These are phyloP conservation scores for Papilio polytes DNA, from an alignment of 1,140 invertebrate species.

Conservation along the genomic window DNA sequence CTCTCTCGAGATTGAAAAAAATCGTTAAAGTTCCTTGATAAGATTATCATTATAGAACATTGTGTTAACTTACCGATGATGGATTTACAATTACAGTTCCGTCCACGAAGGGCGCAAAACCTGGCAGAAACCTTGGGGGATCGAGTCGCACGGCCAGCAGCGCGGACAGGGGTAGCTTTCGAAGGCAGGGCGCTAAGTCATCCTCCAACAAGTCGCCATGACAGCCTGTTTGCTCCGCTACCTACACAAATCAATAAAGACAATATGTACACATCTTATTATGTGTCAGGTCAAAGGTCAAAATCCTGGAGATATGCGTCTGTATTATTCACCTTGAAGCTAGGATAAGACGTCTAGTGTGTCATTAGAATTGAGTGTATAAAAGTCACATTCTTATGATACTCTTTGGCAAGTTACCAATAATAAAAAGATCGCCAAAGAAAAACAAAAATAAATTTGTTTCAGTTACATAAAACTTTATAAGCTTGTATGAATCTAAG, in stretches of 20 bases:
- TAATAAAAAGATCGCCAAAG: neutral
- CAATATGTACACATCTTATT: neutral
- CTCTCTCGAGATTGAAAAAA: neutral
- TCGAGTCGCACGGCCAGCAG: constrained; percentile 89
- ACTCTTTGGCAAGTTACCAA: neutral
- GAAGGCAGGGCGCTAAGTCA: constrained; percentile 93
- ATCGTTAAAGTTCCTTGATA: neutral
- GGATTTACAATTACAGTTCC: constrained; percentile 89
- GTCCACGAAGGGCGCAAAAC: constrained; percentile 95
- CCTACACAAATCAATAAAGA: constrained; percentile 56
- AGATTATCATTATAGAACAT: constrained; percentile 11
- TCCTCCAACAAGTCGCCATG: constrained; percentile 90
- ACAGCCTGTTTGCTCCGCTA: constrained; percentile 91
- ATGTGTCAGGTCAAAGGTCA: neutral
- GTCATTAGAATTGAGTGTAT: neutral
- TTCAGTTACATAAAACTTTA: neutral
- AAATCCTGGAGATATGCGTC: neutral
- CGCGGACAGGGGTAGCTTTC: constrained; percentile 88
- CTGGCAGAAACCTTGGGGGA: constrained; percentile 92
- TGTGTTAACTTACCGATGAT: constrained; percentile 70
- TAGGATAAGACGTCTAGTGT: neutral
- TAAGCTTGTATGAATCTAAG: constrained; percentile 17
- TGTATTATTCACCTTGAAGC: neutral
- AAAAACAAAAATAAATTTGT: neutral
- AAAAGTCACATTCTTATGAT: neutral